Evolutionary conservation across 2,113 vertebrate species (phyloP), one percentile per base, ranked within the genome.

Genomic region (Poicephalus meyeri): DNA sequence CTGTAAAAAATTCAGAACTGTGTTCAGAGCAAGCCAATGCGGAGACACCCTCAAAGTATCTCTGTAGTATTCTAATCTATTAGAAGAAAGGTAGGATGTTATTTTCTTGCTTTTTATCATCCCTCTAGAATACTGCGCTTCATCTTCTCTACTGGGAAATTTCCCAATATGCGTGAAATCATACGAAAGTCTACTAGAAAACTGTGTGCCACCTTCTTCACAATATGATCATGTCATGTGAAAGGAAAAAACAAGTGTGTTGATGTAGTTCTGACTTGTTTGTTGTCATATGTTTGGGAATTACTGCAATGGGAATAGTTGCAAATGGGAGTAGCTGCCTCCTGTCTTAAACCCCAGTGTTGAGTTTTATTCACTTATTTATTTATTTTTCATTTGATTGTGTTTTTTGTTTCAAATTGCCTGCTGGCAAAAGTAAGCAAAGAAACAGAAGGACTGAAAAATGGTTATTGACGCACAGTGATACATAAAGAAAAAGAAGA

Each of bases 141-240:
- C 29, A 7, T 37, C 13, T 11, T 41, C 63, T 73, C 19, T 68
- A 28, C 42, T 83, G 66, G 25, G 68, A 92, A 37, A 88, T 72
- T 39, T 92, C 39, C 14, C 21, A 60, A 2, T 9, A 19, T 12
- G 11, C 6, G 5, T 39, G 15, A 80, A 86, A 61, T 44, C 41
- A 28, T 37, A 16, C 3, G 13, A 47, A 81, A 61, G 16, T 52
- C 39, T 55, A 19, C 13, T 13, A 8, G 20, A 50, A 89, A 89
- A n/a, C 25, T 1, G 3, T 39, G 19, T 39, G 4, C 29, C 31
- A 23, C 56, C 16, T 24, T 16, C 35, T 71, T 90, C 37, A 47
- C n/a, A 44, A 7, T 1, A 4, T 10, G 46, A 21, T 56, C 23
- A 5, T 8, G 18, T 21, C 4, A 1, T 0, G 0, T 20, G 29